These are phyloP conservation scores for Erebia epiphron DNA, from an alignment of 2,888 invertebrate species.

Conservation along the genomic window DNA sequence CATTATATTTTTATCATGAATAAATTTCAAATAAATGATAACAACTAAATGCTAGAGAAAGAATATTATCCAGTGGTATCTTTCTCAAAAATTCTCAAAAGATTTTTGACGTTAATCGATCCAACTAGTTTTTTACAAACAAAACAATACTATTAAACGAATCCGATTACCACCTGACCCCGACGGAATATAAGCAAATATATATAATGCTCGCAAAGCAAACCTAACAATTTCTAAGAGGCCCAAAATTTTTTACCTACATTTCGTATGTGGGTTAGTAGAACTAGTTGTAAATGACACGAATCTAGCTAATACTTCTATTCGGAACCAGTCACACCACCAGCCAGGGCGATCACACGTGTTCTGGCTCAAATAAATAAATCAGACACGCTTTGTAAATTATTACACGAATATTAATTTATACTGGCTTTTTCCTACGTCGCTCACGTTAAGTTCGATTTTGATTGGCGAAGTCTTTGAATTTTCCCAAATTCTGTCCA, in stretches of 20 bases:
- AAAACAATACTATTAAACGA: slow-evolving; percentile 14
- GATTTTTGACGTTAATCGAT: slow-evolving; percentile 2
- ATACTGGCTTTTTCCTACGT: no score
- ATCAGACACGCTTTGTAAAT: slow-evolving; percentile 42
- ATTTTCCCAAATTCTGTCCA: no score
- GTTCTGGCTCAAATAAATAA: slow-evolving; percentile 62
- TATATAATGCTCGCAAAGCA: slow-evolving; percentile 25
- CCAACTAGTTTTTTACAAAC: not conserved
- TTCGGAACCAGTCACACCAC: slow-evolving; percentile 59
- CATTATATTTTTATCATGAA: no score
- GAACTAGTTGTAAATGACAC: slow-evolving; percentile 70
- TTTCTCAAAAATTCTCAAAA: not conserved
- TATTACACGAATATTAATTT: slow-evolving; percentile 13
- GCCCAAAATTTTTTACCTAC: slow-evolving; percentile 34
- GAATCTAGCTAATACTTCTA: slow-evolving; percentile 71
- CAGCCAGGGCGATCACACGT: slow-evolving; percentile 58
- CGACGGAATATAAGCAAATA: slow-evolving; percentile 24
- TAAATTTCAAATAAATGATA: no score
- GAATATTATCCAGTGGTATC: not conserved
- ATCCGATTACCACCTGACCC: slow-evolving; percentile 18
- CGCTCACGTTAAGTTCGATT: no score
- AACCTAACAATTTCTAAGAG: slow-evolving; percentile 30
- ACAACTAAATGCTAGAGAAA: not conserved
- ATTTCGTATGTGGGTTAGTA: slow-evolving; percentile 60
- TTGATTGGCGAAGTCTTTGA: no score